Evolutionary conservation across 2,797 vertebrate species (phyloP), one percentile per base, ranked within the genome.

Genomic region (Acanthurus tractus): DNA sequence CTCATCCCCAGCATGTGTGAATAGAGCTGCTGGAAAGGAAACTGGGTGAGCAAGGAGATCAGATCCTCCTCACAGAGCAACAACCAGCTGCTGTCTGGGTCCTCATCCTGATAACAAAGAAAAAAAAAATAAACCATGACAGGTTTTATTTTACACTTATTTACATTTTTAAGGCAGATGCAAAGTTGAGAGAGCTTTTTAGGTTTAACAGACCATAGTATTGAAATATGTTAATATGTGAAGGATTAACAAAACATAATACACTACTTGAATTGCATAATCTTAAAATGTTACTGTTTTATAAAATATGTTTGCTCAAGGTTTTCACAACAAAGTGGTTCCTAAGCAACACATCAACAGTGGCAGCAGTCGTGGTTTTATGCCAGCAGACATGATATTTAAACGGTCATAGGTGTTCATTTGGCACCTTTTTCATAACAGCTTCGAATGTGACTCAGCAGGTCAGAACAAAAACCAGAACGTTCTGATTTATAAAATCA

Each of bases 1-100:
- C 94, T 96, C 91, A 99, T 96, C 3, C 97, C 97, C n/a, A 99
- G 95, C 89, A 99, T 95, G 55, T 97, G 95, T 36, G 97, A 97
- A 86, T 98, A 99, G 62, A 99, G 96, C 64, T 99, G 96, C 87
- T 96, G 95, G 92, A 99, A 99, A 0, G 98, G 98, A 76, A 99
- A 99, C 93, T 99, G 98, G 78, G 96, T 97, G 68, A 99, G 92
- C 14, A 99, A 89, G 17, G 93, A 92, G 75, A 99, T 95, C 70
- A 99, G 93, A 83, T 99, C 98, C 63, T 99, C 97, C 88, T 99
- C 98, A 66, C 94, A 96, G 68, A 99, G 96, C 17, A 99, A 92
- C 89, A 97, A 83, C 97, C 98, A 99, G 92, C 97, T 97, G 59
- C 96, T 96, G 74, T 98, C 97, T 45, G 97, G 97, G 81, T 99